These are phyloP conservation scores for Oxycera nigricornis DNA, from an alignment of 2,888 invertebrate species.

Conservation along the genomic window DNA sequence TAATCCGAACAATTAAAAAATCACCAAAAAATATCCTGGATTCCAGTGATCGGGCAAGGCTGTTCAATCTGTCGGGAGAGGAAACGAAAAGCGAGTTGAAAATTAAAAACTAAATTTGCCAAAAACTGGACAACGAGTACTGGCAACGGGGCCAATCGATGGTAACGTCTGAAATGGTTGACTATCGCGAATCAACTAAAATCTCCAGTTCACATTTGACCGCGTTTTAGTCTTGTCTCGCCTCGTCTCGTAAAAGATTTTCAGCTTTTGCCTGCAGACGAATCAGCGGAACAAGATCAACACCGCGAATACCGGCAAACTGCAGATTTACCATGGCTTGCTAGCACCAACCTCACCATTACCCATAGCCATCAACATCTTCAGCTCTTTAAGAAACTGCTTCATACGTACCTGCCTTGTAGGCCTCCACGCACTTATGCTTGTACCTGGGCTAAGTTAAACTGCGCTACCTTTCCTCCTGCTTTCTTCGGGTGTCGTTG, in stretches of 20 bases:
- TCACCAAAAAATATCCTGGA: too few species aligned
- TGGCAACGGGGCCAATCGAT: neutral
- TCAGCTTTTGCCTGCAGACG: neutral
- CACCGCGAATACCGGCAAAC: slow-evolving; percentile 16
- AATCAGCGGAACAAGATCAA: neutral
- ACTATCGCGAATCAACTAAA: slow-evolving; percentile 60
- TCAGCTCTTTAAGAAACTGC: neutral
- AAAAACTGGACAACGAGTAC: too few species aligned
- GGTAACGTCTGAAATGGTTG: slow-evolving; percentile 57
- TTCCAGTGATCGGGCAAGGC: too few species aligned
- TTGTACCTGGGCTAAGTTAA: too few species aligned
- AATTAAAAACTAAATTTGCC: too few species aligned
- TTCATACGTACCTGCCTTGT: neutral
- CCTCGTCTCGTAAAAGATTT: slow-evolving; percentile 4
- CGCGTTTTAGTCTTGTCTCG: slow-evolving; percentile 45
- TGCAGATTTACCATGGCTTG: neutral
- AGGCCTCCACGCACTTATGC: neutral
- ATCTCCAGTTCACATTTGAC: slow-evolving; percentile 45
- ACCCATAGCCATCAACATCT: neutral
- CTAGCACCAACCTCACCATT: slow-evolving; percentile 3
- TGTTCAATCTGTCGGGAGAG: too few species aligned
- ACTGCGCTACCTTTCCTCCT: slow-evolving; percentile 3
- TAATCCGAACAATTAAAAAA: too few species aligned
- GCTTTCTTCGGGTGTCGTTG: neutral
- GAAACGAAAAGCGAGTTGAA: neutral